Evolutionary conservation across 2,797 vertebrate genomes (phyloP).

Genomic region (Ataeniobius toweri): DNA sequence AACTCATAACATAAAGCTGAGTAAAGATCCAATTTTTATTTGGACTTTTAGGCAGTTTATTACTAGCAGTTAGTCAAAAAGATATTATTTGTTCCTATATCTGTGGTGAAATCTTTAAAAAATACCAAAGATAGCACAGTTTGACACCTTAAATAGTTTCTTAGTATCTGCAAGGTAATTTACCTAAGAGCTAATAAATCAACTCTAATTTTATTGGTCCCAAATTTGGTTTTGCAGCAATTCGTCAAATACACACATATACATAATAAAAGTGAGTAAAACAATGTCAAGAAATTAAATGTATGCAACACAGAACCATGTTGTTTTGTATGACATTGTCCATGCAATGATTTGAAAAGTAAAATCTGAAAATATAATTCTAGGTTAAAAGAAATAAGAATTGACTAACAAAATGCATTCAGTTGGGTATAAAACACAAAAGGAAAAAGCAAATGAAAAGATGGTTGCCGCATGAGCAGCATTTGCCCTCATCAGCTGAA

Average conservation of each 20-base stretch:
- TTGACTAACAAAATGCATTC: no score
- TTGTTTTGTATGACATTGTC: neutral
- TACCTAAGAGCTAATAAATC: neutral
- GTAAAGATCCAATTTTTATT: neutral
- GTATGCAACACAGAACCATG: neutral
- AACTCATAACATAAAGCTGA: neutral
- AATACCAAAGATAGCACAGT: neutral
- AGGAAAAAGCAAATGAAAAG: no score
- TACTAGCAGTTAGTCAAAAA: neutral
- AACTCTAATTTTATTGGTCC: neutral
- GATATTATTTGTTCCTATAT: neutral
- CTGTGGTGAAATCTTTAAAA: neutral
- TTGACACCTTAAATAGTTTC: neutral
- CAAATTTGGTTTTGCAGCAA: neutral
- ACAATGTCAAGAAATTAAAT: neutral
- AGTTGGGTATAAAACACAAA: no score
- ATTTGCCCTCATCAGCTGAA: neutral
- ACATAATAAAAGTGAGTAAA: no score
- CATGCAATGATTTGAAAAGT: neutral
- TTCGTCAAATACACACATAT: no score
- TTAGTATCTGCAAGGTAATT: neutral
- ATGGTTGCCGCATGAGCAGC: no score
- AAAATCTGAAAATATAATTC: neutral
- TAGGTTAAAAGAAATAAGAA: no score
- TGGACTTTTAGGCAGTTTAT: neutral